A percentile compares a stretch with the other conserved stretches of the same genome.
Evolutionary conservation across 2,797 vertebrate species (phyloP).

Genomic region (Amblyraja radiata): DNA sequence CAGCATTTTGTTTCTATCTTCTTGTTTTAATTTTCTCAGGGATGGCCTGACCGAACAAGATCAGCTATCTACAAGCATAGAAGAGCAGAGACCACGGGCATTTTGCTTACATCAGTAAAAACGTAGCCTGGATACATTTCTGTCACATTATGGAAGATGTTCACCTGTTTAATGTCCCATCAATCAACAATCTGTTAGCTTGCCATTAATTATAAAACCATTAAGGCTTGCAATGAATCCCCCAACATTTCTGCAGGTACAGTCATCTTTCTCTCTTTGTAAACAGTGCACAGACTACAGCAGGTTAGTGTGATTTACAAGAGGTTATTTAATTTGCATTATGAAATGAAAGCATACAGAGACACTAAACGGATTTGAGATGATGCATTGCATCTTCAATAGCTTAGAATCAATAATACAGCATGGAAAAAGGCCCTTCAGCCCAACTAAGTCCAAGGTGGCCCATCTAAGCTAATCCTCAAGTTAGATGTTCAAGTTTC

Average conservation of each 20-base stretch:
- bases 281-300: too few relatives aligned
- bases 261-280: not conserved
- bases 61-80: too few relatives aligned
- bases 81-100: too few relatives aligned
- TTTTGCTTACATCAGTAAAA: not conserved
- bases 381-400: not conserved
- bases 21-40: too few relatives aligned
- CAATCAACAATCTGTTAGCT: not conserved
- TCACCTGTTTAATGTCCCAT: not conserved
- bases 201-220: not conserved
- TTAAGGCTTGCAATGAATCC: not conserved
- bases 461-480: too few relatives aligned
- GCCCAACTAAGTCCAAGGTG: too few relatives aligned
- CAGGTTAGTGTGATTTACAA: not conserved
- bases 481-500: not conserved
- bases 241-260: not conserved
- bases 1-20: too few relatives aligned
- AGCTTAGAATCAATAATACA: too few relatives aligned
- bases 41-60: too few relatives aligned
- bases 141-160: not conserved
- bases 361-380: not conserved
- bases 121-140: not conserved
- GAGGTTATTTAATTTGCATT: not conserved
- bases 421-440: too few relatives aligned
- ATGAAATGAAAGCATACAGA: not conserved